These are phyloP conservation scores for Cyclophora punctaria DNA, from an alignment of 2,888 invertebrate genomes.

Conservation along the genomic window DNA sequence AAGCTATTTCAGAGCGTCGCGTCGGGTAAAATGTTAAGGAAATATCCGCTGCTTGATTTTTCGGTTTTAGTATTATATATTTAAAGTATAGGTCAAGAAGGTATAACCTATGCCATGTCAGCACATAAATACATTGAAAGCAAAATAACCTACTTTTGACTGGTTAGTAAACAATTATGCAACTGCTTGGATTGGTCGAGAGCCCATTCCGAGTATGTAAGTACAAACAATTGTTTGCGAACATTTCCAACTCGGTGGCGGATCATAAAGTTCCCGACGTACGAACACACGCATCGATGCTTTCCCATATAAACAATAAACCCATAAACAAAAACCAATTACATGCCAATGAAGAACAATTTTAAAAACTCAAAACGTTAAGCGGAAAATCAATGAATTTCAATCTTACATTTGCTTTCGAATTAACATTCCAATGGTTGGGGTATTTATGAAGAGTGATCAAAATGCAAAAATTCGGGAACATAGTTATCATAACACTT, in stretches of 20 bases:
- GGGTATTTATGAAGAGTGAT: slow-evolving; percentile 12
- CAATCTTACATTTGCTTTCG: slow-evolving; percentile 12
- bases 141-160: slow-evolving; percentile 12
- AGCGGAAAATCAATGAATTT: slow-evolving; percentile 15
- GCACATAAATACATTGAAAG: no score
- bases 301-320: slow-evolving; percentile 50
- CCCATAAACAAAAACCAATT: slow-evolving; percentile 62
- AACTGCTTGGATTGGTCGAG: slow-evolving; percentile 17
- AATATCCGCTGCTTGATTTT: no score
- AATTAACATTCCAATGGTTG: slow-evolving; percentile 16
- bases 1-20: no score
- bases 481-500: slow-evolving; percentile 16
- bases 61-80: no score
- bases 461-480: slow-evolving; percentile 21
- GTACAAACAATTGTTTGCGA: slow-evolving; percentile 24
- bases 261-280: slow-evolving; percentile 34
- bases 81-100: no score
- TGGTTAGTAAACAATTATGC: slow-evolving; percentile 18
- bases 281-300: slow-evolving; percentile 35
- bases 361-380: slow-evolving; percentile 22
- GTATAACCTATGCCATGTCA: no score
- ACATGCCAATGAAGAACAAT: slow-evolving; percentile 50
- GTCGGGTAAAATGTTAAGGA: no score
- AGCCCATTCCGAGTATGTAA: slow-evolving; percentile 6
- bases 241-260: slow-evolving; percentile 33